Conservation (phyloP, 2,113 vertebrate species). For the Cariama cristata region DNA sequence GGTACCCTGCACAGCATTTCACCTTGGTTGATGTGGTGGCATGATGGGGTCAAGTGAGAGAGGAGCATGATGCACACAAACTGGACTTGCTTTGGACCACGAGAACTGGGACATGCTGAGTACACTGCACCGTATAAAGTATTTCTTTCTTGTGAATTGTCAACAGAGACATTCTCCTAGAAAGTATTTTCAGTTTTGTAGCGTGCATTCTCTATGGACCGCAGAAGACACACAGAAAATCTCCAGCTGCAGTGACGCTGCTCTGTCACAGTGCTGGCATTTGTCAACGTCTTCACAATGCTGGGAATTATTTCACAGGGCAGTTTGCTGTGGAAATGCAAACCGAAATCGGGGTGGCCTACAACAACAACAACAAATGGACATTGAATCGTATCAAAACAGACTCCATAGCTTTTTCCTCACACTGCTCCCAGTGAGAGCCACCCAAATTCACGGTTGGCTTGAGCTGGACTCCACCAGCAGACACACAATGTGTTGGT, state of each 20-base stretch:
- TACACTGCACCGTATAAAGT: neutral
- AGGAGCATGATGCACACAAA: neutral
- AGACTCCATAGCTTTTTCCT: neutral
- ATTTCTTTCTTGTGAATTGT: neutral
- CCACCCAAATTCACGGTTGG: neutral
- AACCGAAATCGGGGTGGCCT: neutral
- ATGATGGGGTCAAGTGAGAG: neutral
- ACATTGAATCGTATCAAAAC: neutral
- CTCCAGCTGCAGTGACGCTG: neutral
- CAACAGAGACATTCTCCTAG: neutral
- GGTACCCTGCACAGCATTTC: neutral
- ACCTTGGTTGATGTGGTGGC: neutral
- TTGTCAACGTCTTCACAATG: neutral
- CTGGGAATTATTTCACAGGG: neutral
- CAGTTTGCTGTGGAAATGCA: neutral
- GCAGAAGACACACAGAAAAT: neutral
- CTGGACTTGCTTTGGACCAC: neutral
- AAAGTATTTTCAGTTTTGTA: neutral
- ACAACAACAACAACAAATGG: neutral
- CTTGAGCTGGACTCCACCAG: neutral
- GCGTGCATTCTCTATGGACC: neutral
- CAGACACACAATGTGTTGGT: neutral
- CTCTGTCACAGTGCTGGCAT: neutral
- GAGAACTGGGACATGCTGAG: neutral
- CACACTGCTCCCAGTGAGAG: fast-evolving